These are phyloP conservation scores for Microtus richardsoni DNA, from an alignment of 2,113 vertebrate species.

Conservation along the genomic window DNA sequence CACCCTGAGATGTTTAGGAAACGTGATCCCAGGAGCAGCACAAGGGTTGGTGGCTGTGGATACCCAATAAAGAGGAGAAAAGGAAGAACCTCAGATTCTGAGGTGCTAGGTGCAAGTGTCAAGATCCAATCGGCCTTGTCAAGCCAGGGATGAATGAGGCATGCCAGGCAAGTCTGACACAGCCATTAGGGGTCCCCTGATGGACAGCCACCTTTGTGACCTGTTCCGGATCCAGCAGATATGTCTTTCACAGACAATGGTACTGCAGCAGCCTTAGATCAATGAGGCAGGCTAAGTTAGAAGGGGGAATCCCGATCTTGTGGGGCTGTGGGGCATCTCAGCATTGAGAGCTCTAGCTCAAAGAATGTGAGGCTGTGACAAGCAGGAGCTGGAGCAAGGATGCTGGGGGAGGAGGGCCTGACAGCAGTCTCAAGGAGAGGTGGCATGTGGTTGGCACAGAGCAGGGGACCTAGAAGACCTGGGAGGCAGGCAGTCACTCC, in stretches of 20 bases:
- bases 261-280: background rate
- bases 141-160: background rate
- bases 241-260: background rate
- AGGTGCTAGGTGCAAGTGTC: background rate
- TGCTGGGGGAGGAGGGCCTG: background rate
- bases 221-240: background rate
- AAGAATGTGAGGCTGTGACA: background rate
- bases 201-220: background rate
- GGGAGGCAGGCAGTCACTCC: background rate
- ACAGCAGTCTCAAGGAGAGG: background rate
- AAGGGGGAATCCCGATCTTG: background rate
- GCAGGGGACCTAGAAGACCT: background rate
- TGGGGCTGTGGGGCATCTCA: background rate
- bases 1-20: background rate
- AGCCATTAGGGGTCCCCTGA: background rate
- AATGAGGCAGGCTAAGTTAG: background rate
- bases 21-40: background rate
- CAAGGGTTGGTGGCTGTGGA: background rate
- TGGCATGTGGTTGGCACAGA: background rate
- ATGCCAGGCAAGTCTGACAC: background rate
- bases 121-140: background rate
- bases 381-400: background rate
- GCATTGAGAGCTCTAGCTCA: background rate
- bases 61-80: background rate
- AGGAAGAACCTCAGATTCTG: background rate